phyloP scores from a whole-genome alignment of 2,113 vertebrate species.

The pig (Sus scrofa) region DNA sequence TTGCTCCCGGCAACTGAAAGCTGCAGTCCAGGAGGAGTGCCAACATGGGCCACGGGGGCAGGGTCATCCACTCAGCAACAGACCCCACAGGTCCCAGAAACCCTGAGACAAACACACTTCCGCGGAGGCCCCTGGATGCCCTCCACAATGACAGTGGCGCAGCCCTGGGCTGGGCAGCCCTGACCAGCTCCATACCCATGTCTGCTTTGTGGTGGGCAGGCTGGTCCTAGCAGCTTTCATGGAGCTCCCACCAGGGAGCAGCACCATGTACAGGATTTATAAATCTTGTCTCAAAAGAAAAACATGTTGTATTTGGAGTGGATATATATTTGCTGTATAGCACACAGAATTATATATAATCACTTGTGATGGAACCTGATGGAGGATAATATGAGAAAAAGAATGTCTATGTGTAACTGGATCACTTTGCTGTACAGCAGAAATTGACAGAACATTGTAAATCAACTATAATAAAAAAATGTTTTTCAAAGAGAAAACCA shows the following conservation, averaged over 20 bases:
- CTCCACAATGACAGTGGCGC: not conserved
- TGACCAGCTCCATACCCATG: not conserved
- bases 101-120: not conserved
- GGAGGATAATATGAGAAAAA: too few species aligned
- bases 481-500: too few species aligned
- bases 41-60: not conserved
- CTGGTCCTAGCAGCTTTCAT: not conserved
- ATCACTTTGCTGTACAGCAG: too few species aligned
- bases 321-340: too few species aligned
- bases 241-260: fast-evolving
- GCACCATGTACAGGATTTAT: not conserved
- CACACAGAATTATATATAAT: too few species aligned
- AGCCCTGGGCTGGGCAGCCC: fast-evolving
- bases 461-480: too few species aligned
- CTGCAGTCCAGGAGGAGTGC: not conserved
- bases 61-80: not conserved
- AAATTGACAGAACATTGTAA: too few species aligned
- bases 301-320: too few species aligned
- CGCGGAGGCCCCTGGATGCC: not conserved
- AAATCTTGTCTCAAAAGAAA: not conserved
- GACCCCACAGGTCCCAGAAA: not conserved
- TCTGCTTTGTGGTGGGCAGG: not conserved
- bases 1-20: slow-evolving; percentile 37
- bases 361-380: too few species aligned
- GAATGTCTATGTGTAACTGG: too few species aligned